Evolutionary conservation across 2,888 invertebrate species (phyloP).

Genomic region (Phengaris arion): DNA sequence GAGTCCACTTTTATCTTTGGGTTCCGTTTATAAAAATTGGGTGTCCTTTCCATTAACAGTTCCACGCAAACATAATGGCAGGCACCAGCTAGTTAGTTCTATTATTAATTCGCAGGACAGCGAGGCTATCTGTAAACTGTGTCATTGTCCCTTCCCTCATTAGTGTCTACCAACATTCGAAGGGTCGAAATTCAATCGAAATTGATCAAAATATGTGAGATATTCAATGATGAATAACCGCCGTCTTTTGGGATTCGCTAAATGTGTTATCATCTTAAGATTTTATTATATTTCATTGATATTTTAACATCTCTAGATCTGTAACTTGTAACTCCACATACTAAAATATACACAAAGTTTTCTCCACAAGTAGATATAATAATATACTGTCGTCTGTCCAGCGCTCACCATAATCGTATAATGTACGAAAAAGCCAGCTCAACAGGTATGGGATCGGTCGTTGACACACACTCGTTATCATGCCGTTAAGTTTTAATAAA

Average conservation of each 20-base stretch:
- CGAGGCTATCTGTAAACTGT: slow-evolving; percentile 5
- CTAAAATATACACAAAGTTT: neutral
- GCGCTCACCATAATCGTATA: slow-evolving; percentile 29
- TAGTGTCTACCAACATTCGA: neutral
- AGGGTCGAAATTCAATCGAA: neutral
- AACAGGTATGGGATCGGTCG: slow-evolving; percentile 45
- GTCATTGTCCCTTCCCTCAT: slow-evolving; percentile 26
- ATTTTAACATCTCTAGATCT: neutral
- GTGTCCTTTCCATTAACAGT: neutral
- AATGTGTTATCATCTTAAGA: too few relatives aligned
- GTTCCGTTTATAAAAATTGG: too few relatives aligned
- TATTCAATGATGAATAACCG: neutral
- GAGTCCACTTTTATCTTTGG: too few relatives aligned
- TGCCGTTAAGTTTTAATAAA: neutral
- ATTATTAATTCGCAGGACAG: slow-evolving; percentile 22
- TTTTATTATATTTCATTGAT: too few relatives aligned
- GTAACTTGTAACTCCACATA: neutral
- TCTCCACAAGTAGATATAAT: neutral
- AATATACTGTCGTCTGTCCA: neutral
- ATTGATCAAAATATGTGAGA: neutral
- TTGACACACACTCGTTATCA: slow-evolving; percentile 46
- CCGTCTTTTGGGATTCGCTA: neutral
- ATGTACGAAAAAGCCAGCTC: slow-evolving; percentile 35
- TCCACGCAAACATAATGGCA: too few relatives aligned
- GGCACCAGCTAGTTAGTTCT: neutral